Percentiles rank a stretch among this genome's conserved stretches.
Evolutionary conservation across 2,888 invertebrate genomes (phyloP).

Genomic region (Cylindroiulus punctatus): DNA sequence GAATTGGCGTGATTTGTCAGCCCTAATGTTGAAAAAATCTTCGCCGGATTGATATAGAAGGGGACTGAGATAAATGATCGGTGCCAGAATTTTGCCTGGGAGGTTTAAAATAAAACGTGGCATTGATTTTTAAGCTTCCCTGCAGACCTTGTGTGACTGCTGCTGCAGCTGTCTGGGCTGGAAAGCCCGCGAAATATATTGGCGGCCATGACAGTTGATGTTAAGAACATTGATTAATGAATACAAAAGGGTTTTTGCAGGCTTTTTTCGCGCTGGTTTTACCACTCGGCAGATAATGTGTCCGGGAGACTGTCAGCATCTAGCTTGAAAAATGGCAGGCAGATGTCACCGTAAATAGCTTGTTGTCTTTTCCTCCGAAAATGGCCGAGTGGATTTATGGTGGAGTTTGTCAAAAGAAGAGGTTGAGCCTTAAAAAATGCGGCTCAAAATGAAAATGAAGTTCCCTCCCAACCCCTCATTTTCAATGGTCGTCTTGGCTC

Average conservation of each 20-base stretch:
- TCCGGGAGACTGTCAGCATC: conserved; percentile 54
- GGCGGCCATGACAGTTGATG: conserved; percentile 50
- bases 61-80: background rate
- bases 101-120: conserved; percentile 42
- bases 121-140: conserved; percentile 33
- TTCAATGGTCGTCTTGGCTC: background rate
- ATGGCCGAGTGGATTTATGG: conserved; percentile 51
- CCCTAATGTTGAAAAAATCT: background rate
- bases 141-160: background rate
- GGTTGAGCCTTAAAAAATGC: conserved; percentile 24
- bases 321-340: conserved; percentile 54
- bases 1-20: conserved; percentile 20
- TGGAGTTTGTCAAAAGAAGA: conserved; percentile 52
- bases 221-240: conserved; percentile 54
- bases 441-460: conserved; percentile 29
- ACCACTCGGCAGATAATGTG: conserved; percentile 47
- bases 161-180: conserved; percentile 38
- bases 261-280: conserved; percentile 19
- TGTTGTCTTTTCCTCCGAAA: conserved; percentile 53
- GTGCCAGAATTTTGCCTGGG: conserved; percentile 4
- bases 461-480: background rate
- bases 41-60: background rate
- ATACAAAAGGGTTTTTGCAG: conserved; percentile 50
- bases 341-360: conserved; percentile 57
- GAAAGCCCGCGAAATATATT: conserved; percentile 1